Evolutionary conservation across 1,140 invertebrate genomes (phyloP), one percentile per base, ranked within the genome.

Genomic region (Thereuonema tuberculata): DNA sequence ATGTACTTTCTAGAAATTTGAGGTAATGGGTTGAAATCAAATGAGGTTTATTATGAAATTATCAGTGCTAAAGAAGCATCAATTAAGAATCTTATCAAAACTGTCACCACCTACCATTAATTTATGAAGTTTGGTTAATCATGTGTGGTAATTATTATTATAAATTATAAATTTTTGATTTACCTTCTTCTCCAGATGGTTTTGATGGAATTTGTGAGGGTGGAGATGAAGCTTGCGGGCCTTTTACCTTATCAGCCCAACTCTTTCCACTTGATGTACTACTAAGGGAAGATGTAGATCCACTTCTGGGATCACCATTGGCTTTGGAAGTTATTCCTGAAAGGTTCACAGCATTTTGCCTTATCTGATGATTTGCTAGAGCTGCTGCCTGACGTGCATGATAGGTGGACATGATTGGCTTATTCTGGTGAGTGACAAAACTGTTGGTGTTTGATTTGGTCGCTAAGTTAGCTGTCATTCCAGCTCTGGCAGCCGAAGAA

Each of bases 191-290:
- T 50, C 21, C 48, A 12, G 24, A n/a, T 50, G 17, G 43, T 2
- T 20, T 27, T 59, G 20, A 15, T 27, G n/a, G 5, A 37, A 17
- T 37, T 37, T 37, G 31, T 37, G 31, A 37, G 2, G 29, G 17
- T 31, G 48, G n/a, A n/a, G n/a, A n/a, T n/a, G n/a, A n/a, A n/a
- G n/a, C n/a, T n/a, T n/a, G n/a, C n/a, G n/a, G 9, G 15, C 74
- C 74, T 60, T 70, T 70, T 5, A 76, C 74, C 63, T 69, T 71
- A 63, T 76, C 74, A 24, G 74, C 75, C 75, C 75, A 76, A 56
- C 73, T 75, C 60, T 70, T 69, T 2, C 64, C 64, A 25, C 61
- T 62, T 2, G 59, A 56, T n/a, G 59, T 15, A 17, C 60, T 57
- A 50, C 62, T 66, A 27, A 57, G 59, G n/a, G 64, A 43, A 3